Evolutionary conservation across 2,888 invertebrate genomes (phyloP).

Genomic region (Metallyticus violacea): DNA sequence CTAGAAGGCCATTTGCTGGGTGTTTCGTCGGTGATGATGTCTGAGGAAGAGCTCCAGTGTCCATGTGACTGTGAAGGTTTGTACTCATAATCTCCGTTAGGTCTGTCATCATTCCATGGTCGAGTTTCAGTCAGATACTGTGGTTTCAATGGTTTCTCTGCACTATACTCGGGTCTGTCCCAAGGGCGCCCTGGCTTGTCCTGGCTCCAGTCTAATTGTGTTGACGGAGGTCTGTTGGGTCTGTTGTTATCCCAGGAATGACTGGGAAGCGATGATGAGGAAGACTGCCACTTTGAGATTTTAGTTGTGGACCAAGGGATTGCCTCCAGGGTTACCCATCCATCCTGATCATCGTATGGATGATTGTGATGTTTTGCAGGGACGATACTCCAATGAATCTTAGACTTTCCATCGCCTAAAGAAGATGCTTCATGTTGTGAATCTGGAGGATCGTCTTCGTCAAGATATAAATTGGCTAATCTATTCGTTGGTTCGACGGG

Average conservation of each 20-base stretch:
- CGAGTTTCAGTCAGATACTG: neutral
- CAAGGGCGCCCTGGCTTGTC: slow-evolving; percentile 4
- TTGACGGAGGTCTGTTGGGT: neutral
- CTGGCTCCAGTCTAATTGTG: neutral
- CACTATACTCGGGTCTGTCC: slow-evolving; percentile 15
- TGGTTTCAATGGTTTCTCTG: neutral
- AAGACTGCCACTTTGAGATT: slow-evolving; percentile 76
- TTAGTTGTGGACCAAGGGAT: slow-evolving; percentile 78
- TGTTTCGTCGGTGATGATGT: slow-evolving; percentile 55
- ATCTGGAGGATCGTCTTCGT: slow-evolving; percentile 30
- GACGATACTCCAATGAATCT: slow-evolving; percentile 39
- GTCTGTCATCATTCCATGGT: neutral
- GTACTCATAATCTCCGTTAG: slow-evolving; percentile 1
- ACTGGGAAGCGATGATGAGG: slow-evolving; percentile 35
- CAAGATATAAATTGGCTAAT: slow-evolving; percentile 38
- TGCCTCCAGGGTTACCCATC: slow-evolving; percentile 75
- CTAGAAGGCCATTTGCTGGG: slow-evolving; percentile 47
- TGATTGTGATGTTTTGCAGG: slow-evolving; percentile 46
- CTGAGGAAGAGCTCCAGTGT: slow-evolving; percentile 38
- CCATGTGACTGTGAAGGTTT: neutral
- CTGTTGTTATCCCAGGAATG: neutral
- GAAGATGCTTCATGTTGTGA: slow-evolving; percentile 17
- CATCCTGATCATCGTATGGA: slow-evolving; percentile 66
- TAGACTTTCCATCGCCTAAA: slow-evolving; percentile 37
- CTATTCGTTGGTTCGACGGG: slow-evolving; percentile 33